A percentile compares a stretch with the other conserved stretches of the same genome.
Conservation (phyloP, 1,140 invertebrate genomes). For the Sarcophaga peregrina region DNA sequence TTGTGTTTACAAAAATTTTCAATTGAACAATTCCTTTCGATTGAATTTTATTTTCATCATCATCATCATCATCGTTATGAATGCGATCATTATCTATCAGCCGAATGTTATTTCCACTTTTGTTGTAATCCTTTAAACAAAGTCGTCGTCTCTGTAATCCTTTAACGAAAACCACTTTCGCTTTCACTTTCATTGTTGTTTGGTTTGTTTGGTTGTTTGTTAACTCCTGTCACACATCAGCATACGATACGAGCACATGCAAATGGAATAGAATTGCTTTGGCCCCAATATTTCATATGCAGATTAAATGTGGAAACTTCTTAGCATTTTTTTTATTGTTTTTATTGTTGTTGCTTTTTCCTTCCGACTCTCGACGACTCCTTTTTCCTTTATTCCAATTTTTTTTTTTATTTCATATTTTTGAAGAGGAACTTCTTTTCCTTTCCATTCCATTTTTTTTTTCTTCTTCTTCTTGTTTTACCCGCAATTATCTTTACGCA, state of each 20-base stretch:
- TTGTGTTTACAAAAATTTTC: too few relatives aligned
- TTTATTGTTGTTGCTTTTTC: not conserved
- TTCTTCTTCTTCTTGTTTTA: not conserved
- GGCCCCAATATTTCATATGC: constrained; percentile 4
- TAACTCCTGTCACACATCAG: too few relatives aligned
- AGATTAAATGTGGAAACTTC: not conserved
- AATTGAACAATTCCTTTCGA: not conserved
- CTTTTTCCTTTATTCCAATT: not conserved
- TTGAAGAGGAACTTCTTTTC: not conserved
- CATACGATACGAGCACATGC: not conserved
- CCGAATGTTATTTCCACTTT: too few relatives aligned
- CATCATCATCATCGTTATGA: too few relatives aligned
- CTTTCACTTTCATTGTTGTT: not conserved
- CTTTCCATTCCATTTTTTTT: not conserved
- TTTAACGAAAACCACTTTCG: not conserved
- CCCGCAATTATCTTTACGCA: constrained; percentile 21
- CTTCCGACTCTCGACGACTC: not conserved
- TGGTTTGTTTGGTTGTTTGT: too few relatives aligned
- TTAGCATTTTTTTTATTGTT: too few relatives aligned
- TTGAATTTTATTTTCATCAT: too few relatives aligned
- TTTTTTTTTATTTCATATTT: too few relatives aligned
- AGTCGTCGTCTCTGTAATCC: not conserved
- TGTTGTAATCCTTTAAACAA: not conserved
- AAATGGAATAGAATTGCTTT: not conserved
- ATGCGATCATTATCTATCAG: too few relatives aligned